Evolutionary conservation across 2,888 invertebrate species (phyloP), one percentile per base, ranked within the genome.

Genomic region (Petrolisthes cinctipes): DNA sequence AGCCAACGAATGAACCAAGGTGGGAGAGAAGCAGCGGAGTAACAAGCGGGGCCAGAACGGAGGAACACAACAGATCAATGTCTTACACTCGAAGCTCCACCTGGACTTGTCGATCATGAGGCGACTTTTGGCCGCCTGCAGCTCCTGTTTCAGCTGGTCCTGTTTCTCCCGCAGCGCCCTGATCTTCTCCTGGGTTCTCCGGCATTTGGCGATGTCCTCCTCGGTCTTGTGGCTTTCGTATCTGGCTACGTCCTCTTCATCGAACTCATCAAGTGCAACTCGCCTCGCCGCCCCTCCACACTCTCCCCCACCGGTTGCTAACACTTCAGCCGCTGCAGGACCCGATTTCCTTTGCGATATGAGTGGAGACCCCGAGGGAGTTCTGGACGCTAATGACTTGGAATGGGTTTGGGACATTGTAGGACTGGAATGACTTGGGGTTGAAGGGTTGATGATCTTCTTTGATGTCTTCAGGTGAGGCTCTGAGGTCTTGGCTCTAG

Each of bases 61-160:
- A 66, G 84, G 68, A 73, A 87, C 87, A 87, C 87, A 85, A 85
- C 88, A 76, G 66, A 85, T 82, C 82, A 88, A 85, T 82, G 88
- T 93, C 94, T 94, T 92, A 94, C 94, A 93, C 91, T 94, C 94
- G 92, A 93, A 94, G 91, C 93, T 94, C 94, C 94, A 94, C 89
- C 93, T 93, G 86, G 92, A 92, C 66, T 93, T 92, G 82, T 94
- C 94, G 90, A 94, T 93, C 92, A 94, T 93, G 73, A 95, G 93
- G 83, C 94, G 93, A 86, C 92, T 92, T 91, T 94, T 94, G 86
- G 94, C 94, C 57, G 93, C 92, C 61, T 93, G 92, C 57, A 94
- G 92, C 91, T 94, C 94, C 90, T 92, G 92, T 91, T 93, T 94
- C 92, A 94, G 93, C 91, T 92, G 93, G 91, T 93, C 93, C 92